Evolutionary conservation across 2,797 vertebrate species (phyloP).

Genomic region (Tangara arthus): DNA sequence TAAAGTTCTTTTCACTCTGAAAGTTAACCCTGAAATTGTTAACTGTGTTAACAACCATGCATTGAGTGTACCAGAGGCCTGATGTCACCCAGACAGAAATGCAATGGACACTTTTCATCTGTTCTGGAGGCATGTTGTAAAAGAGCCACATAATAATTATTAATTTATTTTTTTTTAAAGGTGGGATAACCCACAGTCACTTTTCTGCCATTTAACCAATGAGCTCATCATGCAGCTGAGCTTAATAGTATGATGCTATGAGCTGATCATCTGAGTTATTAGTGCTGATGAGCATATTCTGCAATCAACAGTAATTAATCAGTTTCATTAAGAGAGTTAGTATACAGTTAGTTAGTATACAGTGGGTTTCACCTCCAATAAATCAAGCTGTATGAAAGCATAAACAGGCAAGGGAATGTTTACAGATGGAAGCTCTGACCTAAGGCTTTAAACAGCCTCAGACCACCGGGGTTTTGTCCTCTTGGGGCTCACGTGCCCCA

Average conservation of each 20-base stretch:
- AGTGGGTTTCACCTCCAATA: conserved; percentile 53
- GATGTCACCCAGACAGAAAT: neutral
- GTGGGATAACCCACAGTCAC: neutral
- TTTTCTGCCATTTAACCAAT: neutral
- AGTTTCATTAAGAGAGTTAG: neutral
- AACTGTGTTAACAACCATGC: neutral
- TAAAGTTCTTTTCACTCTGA: neutral
- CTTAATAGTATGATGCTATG: neutral
- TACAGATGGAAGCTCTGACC: conserved; percentile 57
- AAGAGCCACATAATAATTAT: neutral
- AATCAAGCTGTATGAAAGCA: conserved; percentile 38
- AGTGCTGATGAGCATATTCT: neutral
- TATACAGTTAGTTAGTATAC: conserved; percentile 12
- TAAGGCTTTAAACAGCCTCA: conserved; percentile 30
- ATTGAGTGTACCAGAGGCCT: neutral
- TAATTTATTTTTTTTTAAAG: neutral
- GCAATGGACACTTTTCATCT: neutral
- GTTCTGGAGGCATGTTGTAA: neutral
- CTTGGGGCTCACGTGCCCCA: neutral
- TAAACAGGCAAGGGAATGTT: conserved; percentile 50
- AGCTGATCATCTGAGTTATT: neutral
- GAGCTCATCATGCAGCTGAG: neutral
- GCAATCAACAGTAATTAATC: conserved; percentile 42
- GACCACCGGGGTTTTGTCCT: conserved; percentile 38
- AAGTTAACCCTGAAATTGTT: neutral